Evolutionary conservation across 2,797 vertebrate species (phyloP), one percentile per base, ranked within the genome.

Genomic region (Pangasius mekongensis): DNA sequence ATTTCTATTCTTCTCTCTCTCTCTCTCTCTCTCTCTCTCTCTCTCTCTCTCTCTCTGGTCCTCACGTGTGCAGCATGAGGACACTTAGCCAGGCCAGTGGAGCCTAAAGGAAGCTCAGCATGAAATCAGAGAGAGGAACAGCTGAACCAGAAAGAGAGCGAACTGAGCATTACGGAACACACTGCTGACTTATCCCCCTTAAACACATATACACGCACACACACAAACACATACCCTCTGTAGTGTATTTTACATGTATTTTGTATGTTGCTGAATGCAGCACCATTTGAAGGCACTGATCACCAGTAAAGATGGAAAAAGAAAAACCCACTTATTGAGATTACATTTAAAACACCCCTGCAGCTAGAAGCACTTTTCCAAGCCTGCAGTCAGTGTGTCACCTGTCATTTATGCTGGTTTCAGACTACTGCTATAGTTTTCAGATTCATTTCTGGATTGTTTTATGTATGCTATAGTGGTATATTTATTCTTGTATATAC

Each of bases 71-170:
- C 58, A 78, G 93, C 91, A 86, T 86, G 88, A 92, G 93, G 93
- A 95, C 93, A 95, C 85, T 91, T 95, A 92, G 91, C 92, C 92
- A 92, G 94, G 93, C 92, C 93, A 93, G 92, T 93, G 92, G 92
- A 96, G 95, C 94, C 92, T 90, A 93, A 93, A 94, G 94, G 96
- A 95, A 96, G 93, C 91, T 83, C 95, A 96, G 95, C 95, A 94
- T 96, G 96, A 96, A 96, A 96, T 96, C 94, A 95, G 93, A 92
- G 92, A 95, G 94, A 95, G 92, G 91, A 95, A 94, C 95, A 94
- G 94, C 93, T 96, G 95, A 96, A 96, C 95, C 96, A 95, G 95
- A 96, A 96, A 95, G 94, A 95, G 93, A 93, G 93, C 89, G 95
- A 94, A 93, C 95, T 95, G 95, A 95, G 96, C 95, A 95, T 96